Evolutionary conservation across 2,888 invertebrate genomes (phyloP), one percentile per base, ranked within the genome.

Genomic region (Drosophila setosimentum): DNA sequence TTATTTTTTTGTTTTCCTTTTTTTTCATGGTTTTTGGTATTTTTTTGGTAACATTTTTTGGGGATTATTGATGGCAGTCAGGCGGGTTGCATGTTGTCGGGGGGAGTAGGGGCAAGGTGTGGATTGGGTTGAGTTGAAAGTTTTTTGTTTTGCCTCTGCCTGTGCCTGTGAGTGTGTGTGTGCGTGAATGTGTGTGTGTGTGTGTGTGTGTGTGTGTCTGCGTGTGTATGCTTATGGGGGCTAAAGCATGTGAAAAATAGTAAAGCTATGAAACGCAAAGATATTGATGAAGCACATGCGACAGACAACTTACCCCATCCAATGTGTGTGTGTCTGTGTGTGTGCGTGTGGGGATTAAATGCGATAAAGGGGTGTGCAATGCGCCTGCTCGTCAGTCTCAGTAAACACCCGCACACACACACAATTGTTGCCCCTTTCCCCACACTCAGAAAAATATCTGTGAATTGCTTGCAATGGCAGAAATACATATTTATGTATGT

Each of bases 251-350:
- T 76, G 72, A 88, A 80, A 83, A 89, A 82, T 73, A 78, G 87
- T 66, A 71, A 79, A 84, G 64, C 72, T 65, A 68, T 54, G 63
- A 50, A 72, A 78, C 48, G 76, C 80, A 77, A 80, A 83, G 82
- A 89, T 92, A 92, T 92, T 92, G 91, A 92, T 92, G 91, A 92
- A 89, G 91, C 86, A 89, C 89, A 90, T 87, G 82, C 79, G 78
- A 86, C 80, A 74, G 77, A 53, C 72, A 58, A 77, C 45, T 57
- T 61, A 71, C 77, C 72, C 77, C 45, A 21, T 40, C 27, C 40
- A 24, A 0, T 35, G 6, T 35, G 16, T 35, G 6, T 16, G 84
- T 78, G 83, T 82, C 81, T 73, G 66, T 63, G 35, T 75, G 72
- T 65, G 73, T 85, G 63, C 87, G 87, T 78, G 83, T 82, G 68